Conservation (phyloP, 2,113 vertebrate species). For the Stigmatopora argus region DNA sequence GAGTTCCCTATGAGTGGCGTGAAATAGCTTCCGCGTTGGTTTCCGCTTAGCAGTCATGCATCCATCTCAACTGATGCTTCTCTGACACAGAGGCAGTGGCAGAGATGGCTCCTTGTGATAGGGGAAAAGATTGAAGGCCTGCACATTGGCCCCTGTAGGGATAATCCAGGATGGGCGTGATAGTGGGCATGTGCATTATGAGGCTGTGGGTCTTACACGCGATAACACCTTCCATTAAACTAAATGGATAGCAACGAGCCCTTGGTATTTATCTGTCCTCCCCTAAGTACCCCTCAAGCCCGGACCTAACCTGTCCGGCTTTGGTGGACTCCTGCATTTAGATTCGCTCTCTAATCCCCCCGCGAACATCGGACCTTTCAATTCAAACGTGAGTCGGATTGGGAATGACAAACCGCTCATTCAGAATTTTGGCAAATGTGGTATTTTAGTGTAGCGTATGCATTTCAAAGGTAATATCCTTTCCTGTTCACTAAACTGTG, state of each 20-base stretch:
- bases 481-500: not conserved
- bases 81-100: slow-evolving; percentile 51
- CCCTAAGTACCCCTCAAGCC: slow-evolving; percentile 8
- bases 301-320: slow-evolving; percentile 5
- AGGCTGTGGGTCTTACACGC: slow-evolving; percentile 35
- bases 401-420: not conserved
- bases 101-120: slow-evolving; percentile 62
- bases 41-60: slow-evolving; percentile 18
- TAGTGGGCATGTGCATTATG: slow-evolving; percentile 68
- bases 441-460: not conserved
- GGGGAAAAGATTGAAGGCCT: slow-evolving; percentile 68
- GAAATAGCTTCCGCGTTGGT: slow-evolving; percentile 56
- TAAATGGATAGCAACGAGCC: slow-evolving; percentile 34
- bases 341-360: slow-evolving; percentile 32
- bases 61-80: slow-evolving; percentile 20
- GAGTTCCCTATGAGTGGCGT: slow-evolving; percentile 54
- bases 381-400: not conserved
- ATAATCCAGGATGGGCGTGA: slow-evolving; percentile 67
- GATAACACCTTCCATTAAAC: slow-evolving; percentile 72
- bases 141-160: slow-evolving; percentile 70
- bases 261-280: slow-evolving; percentile 27
- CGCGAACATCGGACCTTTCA: not conserved
- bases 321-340: slow-evolving; percentile 17
- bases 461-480: not conserved
- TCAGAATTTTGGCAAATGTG: not conserved